phyloP scores from a whole-genome alignment of 2,888 invertebrate genomes.

The Endotricha flammealis region DNA sequence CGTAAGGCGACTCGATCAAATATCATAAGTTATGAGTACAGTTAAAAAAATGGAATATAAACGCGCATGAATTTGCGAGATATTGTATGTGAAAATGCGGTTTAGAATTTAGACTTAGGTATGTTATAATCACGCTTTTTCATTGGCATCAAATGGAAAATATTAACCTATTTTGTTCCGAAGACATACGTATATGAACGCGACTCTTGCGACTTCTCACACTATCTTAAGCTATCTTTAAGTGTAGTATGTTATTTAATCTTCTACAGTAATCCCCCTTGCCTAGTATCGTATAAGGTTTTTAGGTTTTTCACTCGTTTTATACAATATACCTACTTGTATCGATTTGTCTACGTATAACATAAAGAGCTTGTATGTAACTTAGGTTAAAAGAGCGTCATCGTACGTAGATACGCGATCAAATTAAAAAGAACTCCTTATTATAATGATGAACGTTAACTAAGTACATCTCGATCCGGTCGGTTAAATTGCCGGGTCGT shows the following conservation, averaged over 20 bases:
- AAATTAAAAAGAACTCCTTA: slow-evolving; percentile 34
- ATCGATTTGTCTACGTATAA: slow-evolving; percentile 67
- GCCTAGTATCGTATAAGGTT: slow-evolving; percentile 67
- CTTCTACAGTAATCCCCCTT: slow-evolving; percentile 66
- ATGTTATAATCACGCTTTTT: slow-evolving; percentile 4
- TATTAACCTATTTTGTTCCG: slow-evolving; percentile 10
- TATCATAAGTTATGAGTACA: slow-evolving; percentile 6
- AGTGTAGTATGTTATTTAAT: slow-evolving; percentile 70
- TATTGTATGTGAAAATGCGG: not conserved
- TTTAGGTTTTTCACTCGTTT: slow-evolving; percentile 78
- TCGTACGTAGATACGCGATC: slow-evolving; percentile 39
- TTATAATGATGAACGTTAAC: slow-evolving; percentile 25
- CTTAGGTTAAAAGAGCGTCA: slow-evolving; percentile 42
- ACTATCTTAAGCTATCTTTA: slow-evolving; percentile 73
- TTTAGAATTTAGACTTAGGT: slow-evolving; percentile 1
- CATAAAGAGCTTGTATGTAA: slow-evolving; percentile 75
- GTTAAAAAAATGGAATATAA: slow-evolving; percentile 3
- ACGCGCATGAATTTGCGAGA: slow-evolving; percentile 6
- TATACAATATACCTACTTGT: slow-evolving; percentile 72
- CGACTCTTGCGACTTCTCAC: slow-evolving; percentile 44
- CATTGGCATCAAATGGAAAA: slow-evolving; percentile 11
- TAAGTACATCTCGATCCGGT: slow-evolving; percentile 34
- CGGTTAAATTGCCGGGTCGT: slow-evolving; percentile 32
- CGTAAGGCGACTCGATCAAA: slow-evolving; percentile 30
- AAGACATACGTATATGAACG: slow-evolving; percentile 16